Conservation (phyloP, 2,113 vertebrate genomes). For the Macquaria australasica region DNA sequence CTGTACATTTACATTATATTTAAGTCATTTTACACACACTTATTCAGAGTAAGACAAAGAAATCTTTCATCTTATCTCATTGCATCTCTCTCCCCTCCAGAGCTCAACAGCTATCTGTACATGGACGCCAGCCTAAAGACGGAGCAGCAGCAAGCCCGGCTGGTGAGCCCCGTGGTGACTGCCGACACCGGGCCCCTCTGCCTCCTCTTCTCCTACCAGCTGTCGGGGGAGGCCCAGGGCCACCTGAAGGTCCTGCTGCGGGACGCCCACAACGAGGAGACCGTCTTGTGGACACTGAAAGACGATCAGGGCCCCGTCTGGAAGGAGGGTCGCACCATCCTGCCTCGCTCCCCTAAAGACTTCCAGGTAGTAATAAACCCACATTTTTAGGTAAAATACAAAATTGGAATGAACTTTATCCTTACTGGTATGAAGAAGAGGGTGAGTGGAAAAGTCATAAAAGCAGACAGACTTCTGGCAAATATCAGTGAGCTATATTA, state of each 20-base stretch:
- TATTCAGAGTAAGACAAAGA: not conserved
- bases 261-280: conserved; percentile 89
- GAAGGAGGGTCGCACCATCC: conserved; percentile 93
- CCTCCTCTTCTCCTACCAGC: conserved; percentile 94
- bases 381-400: not conserved
- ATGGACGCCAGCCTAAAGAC: conserved; percentile 88
- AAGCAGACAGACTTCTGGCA: not conserved
- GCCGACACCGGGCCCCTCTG: conserved; percentile 90
- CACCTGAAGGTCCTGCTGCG: conserved; percentile 88
- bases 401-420: not conserved
- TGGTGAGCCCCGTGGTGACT: conserved; percentile 89
- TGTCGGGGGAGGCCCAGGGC: conserved; percentile 87
- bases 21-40: not conserved
- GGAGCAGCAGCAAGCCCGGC: conserved; percentile 88
- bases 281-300: conserved; percentile 90
- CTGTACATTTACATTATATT: not conserved
- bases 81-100: conserved; percentile 68
- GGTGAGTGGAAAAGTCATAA: conserved; percentile 1
- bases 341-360: conserved; percentile 92
- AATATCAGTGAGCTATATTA: conserved; percentile 22
- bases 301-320: conserved; percentile 92
- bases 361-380: conserved; percentile 79
- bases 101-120: conserved; percentile 88
- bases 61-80: not conserved
- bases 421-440: not conserved